Evolutionary conservation across 2,113 vertebrate genomes (phyloP).

Genomic region (Struthio camelus): DNA sequence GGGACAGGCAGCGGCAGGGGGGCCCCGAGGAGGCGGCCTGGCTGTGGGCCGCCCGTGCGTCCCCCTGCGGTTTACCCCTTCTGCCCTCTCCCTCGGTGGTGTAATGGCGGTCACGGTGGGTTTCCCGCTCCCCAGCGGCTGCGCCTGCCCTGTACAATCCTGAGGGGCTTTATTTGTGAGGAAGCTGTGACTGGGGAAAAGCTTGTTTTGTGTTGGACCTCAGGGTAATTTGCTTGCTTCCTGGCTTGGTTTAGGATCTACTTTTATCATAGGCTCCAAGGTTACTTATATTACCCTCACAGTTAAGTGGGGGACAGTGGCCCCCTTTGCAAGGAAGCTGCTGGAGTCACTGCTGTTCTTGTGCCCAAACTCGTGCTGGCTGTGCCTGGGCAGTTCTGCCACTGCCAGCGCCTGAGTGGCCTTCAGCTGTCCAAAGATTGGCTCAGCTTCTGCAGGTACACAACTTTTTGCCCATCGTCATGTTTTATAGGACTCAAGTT

Average conservation of each 20-base stretch:
- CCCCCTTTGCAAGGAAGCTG: background rate
- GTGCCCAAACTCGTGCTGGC: background rate
- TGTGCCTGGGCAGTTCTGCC: background rate
- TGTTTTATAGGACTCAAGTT: background rate
- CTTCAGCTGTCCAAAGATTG: background rate
- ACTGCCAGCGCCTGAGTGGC: too few relatives aligned
- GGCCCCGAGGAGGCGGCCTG: too few relatives aligned
- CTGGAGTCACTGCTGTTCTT: background rate
- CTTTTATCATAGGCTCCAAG: background rate
- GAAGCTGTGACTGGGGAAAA: background rate
- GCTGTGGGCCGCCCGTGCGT: background rate
- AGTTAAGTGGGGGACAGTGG: background rate
- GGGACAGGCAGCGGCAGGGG: rapidly evolving
- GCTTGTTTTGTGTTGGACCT: background rate
- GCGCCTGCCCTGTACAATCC: too few relatives aligned
- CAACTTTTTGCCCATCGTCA: background rate
- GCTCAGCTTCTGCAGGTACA: background rate
- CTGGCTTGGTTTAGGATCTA: background rate
- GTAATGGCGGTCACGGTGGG: rapidly evolving
- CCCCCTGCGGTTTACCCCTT: too few relatives aligned
- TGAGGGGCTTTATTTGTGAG: background rate
- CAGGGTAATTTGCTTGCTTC: background rate
- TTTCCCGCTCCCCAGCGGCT: background rate
- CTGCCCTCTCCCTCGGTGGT: rapidly evolving
- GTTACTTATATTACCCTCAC: background rate